Conservation (phyloP, 2,113 vertebrate genomes). For the Clarias batrachus region DNA sequence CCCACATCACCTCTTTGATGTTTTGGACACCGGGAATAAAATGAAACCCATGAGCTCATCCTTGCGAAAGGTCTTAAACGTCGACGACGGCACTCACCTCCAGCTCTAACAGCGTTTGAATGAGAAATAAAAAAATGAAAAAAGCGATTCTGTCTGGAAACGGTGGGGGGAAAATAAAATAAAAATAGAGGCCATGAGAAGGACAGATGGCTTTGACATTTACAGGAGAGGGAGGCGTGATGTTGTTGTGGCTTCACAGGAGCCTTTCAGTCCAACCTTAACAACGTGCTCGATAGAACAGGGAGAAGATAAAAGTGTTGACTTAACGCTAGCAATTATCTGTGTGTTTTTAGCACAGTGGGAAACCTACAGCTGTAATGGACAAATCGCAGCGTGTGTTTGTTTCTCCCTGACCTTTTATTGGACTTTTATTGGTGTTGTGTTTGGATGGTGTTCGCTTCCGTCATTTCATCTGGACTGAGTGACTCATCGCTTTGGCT, state of each 20-base stretch:
- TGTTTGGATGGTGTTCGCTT: neutral
- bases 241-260: slow-evolving; percentile 35
- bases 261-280: slow-evolving; percentile 46
- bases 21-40: neutral
- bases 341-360: slow-evolving; percentile 25
- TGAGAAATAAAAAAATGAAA: slow-evolving; percentile 39
- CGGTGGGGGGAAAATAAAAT: slow-evolving; percentile 30
- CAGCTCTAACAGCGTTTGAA: slow-evolving; percentile 21
- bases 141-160: slow-evolving; percentile 31
- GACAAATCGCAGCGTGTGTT: slow-evolving; percentile 1
- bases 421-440: slow-evolving; percentile 2
- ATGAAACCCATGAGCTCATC: slow-evolving; percentile 29
- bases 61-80: slow-evolving; percentile 45
- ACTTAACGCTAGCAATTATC: slow-evolving; percentile 40
- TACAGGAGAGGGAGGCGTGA: slow-evolving; percentile 41
- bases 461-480: neutral
- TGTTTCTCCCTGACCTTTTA: slow-evolving; percentile 33
- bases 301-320: slow-evolving; percentile 28
- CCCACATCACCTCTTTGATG: neutral
- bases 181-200: slow-evolving; percentile 16
- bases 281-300: slow-evolving; percentile 44
- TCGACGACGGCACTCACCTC: slow-evolving; percentile 24
- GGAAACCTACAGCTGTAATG: slow-evolving; percentile 2
- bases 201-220: slow-evolving; percentile 56
- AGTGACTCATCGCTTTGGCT: slow-evolving; percentile 4